Percentiles rank a stretch among this genome's conserved stretches.
Conservation (phyloP, 2,113 vertebrate species). For the Xenopus borealis region DNA sequence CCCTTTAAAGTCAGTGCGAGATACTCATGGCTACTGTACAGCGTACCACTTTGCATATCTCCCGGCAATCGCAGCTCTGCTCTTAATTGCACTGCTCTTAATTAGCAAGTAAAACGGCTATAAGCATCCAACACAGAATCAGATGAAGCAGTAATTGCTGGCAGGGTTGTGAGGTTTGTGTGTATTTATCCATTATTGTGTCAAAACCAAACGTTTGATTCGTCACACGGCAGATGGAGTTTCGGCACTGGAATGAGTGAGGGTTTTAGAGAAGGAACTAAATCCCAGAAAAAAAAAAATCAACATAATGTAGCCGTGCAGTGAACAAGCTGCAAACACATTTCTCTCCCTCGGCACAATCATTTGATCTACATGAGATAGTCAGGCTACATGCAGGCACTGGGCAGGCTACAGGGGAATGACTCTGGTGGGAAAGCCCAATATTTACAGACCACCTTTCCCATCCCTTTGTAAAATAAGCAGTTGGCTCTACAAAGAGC, state of each 20-base stretch:
- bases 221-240: constrained; percentile 40
- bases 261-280: not conserved
- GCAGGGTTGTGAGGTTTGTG: constrained; percentile 34
- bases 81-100: constrained; percentile 28
- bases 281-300: not conserved
- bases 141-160: constrained; percentile 38
- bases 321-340: not conserved
- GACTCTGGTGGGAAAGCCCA: not conserved
- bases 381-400: too few species aligned
- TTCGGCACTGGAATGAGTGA: constrained; percentile 2
- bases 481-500: not conserved
- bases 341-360: not conserved
- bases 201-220: constrained; percentile 45
- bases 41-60: not conserved
- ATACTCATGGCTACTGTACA: not conserved
- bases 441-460: constrained; percentile 5
- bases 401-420: not conserved
- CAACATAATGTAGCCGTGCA: not conserved
- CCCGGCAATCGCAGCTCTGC: constrained; percentile 1
- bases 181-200: constrained; percentile 46
- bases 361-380: too few species aligned
- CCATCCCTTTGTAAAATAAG: constrained; percentile 8
- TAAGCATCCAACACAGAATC: constrained; percentile 39
- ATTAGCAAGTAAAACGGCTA: constrained; percentile 30
- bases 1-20: too few species aligned